Conservation (phyloP, 1,140 invertebrate species). For the Antheraea mylitta region DNA sequence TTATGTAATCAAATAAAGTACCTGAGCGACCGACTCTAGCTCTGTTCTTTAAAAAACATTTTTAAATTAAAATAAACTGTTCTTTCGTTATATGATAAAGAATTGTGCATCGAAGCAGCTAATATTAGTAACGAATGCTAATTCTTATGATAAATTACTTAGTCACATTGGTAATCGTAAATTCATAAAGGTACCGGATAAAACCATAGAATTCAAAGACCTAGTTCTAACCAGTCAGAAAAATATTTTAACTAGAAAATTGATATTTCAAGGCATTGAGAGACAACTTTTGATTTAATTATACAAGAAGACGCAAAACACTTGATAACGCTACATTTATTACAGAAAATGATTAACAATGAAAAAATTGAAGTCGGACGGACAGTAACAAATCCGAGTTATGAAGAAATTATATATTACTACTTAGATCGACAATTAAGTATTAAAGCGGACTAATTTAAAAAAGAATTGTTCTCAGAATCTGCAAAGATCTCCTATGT, state of each 20-base stretch:
- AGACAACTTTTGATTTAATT: background rate
- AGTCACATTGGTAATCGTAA: no score
- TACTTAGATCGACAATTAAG: constrained; percentile 12
- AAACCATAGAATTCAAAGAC: background rate
- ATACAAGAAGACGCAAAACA: background rate
- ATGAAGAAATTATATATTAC: no score
- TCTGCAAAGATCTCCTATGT: no score
- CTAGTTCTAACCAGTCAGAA: background rate
- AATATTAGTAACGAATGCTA: background rate
- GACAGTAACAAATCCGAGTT: no score
- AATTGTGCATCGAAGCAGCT: background rate
- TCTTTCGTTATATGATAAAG: background rate
- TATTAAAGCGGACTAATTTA: background rate
- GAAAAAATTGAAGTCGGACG: background rate
- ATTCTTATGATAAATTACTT: background rate
- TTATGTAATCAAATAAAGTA: no score
- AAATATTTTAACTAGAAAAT: background rate
- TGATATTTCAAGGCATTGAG: background rate
- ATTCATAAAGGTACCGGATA: background rate
- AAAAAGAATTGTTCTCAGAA: no score
- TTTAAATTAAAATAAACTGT: no score
- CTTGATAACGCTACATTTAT: background rate
- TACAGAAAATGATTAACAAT: background rate
- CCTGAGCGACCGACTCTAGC: no score
- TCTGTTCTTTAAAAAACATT: no score